phyloP scores from a whole-genome alignment of 2,797 vertebrate species.

The Oceanodroma leucorhoa region DNA sequence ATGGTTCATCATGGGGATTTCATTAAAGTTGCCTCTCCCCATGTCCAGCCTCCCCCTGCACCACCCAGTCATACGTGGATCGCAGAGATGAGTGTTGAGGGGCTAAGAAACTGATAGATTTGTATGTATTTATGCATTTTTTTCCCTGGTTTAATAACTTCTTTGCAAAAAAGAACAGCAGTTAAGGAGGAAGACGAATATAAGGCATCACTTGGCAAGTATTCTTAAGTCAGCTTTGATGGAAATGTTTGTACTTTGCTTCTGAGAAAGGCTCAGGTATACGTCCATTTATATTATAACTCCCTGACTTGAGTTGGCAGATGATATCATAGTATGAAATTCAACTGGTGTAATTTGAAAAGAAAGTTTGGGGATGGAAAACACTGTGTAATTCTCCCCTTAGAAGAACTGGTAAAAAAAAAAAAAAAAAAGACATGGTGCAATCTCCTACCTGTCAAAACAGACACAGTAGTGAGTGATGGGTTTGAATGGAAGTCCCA shows the following conservation, averaged over 20 bases:
- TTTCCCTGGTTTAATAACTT: neutral
- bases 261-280: neutral
- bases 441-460: neutral
- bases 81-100: neutral
- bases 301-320: neutral
- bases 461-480: neutral
- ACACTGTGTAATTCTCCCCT: neutral
- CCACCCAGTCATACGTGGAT: neutral
- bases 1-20: neutral
- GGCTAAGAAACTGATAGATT: neutral
- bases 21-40: neutral
- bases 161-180: neutral
- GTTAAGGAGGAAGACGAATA: neutral
- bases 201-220: neutral
- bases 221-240: neutral
- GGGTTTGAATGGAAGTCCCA: neutral
- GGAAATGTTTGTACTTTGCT: neutral
- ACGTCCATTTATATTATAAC: neutral
- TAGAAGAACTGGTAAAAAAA: neutral
- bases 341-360: neutral
- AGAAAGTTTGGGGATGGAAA: neutral
- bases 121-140: neutral
- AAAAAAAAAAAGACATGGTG: neutral
- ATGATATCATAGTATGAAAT: neutral
- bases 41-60: neutral